Evolutionary conservation across 53 echinoderm and acorn worm genomes (phyloP).

Genomic region (Luidia sarsii): DNA sequence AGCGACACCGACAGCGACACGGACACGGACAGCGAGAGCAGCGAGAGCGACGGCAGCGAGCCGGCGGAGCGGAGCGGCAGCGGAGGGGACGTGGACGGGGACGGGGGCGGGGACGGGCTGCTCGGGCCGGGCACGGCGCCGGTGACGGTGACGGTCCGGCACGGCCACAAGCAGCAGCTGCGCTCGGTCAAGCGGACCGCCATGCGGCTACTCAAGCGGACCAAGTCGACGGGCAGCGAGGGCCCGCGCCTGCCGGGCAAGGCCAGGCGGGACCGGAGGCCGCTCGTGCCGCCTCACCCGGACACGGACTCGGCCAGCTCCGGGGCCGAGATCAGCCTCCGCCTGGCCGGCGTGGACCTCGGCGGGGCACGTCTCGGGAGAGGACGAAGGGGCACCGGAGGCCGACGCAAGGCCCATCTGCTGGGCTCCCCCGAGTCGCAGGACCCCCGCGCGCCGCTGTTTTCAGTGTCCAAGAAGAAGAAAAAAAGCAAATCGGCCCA

Average conservation of each 20-base stretch:
- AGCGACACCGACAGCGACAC: slow-evolving; percentile 23
- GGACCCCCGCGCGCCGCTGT: too few relatives aligned
- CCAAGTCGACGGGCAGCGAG: slow-evolving; percentile 37
- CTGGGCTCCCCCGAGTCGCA: too few relatives aligned
- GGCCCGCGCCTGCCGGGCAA: slow-evolving; percentile 14
- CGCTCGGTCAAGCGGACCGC: slow-evolving; percentile 49
- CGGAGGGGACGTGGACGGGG: slow-evolving; percentile 9
- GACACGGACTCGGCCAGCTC: slow-evolving; percentile 33
- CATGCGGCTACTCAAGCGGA: slow-evolving; percentile 48
- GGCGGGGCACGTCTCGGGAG: too few relatives aligned
- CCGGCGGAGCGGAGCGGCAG: background rate
- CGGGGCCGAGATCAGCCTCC: slow-evolving; percentile 31
- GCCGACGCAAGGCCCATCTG: too few relatives aligned
- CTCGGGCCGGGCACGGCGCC: background rate
- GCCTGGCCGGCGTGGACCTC: slow-evolving; percentile 28
- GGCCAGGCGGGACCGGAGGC: background rate
- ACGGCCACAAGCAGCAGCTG: slow-evolving; percentile 26
- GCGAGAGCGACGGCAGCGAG: background rate
- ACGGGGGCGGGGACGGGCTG: slow-evolving; percentile 1
- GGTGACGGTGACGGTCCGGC: slow-evolving; percentile 2
- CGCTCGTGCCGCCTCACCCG: background rate
- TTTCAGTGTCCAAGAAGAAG: too few relatives aligned
- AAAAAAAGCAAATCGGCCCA: too few relatives aligned
- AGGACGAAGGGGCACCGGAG: too few relatives aligned
- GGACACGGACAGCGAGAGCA: background rate